A percentile compares a stretch with the other conserved stretches of the same genome.
Evolutionary conservation across 2,888 invertebrate species (phyloP).

Genomic region (Pegoplata infirma): DNA sequence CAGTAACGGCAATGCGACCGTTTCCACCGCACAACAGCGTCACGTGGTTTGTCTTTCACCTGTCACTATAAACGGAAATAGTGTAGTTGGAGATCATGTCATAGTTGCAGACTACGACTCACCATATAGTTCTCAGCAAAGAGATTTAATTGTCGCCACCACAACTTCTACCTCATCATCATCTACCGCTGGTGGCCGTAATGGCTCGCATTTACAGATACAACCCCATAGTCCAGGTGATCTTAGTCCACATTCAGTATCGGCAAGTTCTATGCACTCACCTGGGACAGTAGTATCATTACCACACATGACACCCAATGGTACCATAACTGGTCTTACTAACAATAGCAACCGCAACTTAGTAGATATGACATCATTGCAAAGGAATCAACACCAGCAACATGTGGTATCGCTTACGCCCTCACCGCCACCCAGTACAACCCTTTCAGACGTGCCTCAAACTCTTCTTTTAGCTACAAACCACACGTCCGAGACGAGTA

Average conservation of each 20-base stretch:
- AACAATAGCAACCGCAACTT: constrained; percentile 74
- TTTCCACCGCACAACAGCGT: constrained; percentile 58
- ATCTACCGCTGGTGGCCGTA: constrained; percentile 68
- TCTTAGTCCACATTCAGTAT: constrained; percentile 83
- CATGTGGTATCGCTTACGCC: constrained; percentile 79
- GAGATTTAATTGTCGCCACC: constrained; percentile 67
- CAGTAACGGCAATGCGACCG: neutral
- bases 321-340: neutral
- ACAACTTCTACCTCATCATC: constrained; percentile 67
- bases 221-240: constrained; percentile 82
- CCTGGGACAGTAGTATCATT: constrained; percentile 75
- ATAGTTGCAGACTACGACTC: constrained; percentile 84
- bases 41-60: constrained; percentile 67
- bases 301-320: constrained; percentile 62
- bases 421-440: constrained; percentile 71
- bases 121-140: constrained; percentile 78
- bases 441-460: constrained; percentile 32
- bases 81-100: constrained; percentile 50
- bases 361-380: constrained; percentile 79
- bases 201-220: constrained; percentile 63
- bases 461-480: constrained; percentile 71
- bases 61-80: constrained; percentile 23
- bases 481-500: neutral
- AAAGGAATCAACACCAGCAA: constrained; percentile 75
- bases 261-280: constrained; percentile 79